Evolutionary conservation across 2,888 invertebrate genomes (phyloP), one percentile per base, ranked within the genome.

Genomic region (Resseliella maxima): DNA sequence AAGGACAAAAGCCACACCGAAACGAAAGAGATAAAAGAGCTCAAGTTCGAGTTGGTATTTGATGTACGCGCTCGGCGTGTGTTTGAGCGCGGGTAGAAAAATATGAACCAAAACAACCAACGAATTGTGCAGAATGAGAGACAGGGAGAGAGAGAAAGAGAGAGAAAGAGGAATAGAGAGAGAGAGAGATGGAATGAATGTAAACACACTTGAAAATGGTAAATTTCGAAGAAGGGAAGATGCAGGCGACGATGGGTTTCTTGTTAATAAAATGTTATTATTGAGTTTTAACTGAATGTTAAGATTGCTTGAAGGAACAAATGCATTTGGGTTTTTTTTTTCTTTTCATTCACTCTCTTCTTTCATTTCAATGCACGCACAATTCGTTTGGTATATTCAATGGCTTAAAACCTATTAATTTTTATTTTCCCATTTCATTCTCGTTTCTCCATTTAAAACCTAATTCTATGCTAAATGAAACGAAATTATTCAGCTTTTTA

Each of bases 191-290:
- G 18, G 6, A 54, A 6, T 54, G 21, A 3, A 5, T 64, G 38
- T 38, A 38, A 38, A 83, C 2, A 83, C 83, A 83, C 83, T 83
- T 83, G 83, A 83, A 83, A 83, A 81, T 64, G n/a, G 72, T n/a
- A n/a, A n/a, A n/a, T 27, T 72, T 72, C 83, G 83, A 38, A 83
- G 83, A 36, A 36, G 83, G 15, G n/a, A 36, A 72, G 15, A 35
- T n/a, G 72, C 72, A 31, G 72, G 72, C 72, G 72, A 72, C 72
- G 72, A 72, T 72, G 72, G 72, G 72, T 72, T 72, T 72, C 72
- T 72, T 31, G 72, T 72, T 72, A 72, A 72, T 72, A 72, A 72
- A 72, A 72, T 31, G 72, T 38, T 83, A 38, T 38, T 36, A 83
- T 83, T 83, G 83, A 38, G 83, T 83, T 83, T 83, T 38, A 83